Evolutionary conservation across 2,888 invertebrate genomes (phyloP).

Genomic region (Lochmaea capreae): DNA sequence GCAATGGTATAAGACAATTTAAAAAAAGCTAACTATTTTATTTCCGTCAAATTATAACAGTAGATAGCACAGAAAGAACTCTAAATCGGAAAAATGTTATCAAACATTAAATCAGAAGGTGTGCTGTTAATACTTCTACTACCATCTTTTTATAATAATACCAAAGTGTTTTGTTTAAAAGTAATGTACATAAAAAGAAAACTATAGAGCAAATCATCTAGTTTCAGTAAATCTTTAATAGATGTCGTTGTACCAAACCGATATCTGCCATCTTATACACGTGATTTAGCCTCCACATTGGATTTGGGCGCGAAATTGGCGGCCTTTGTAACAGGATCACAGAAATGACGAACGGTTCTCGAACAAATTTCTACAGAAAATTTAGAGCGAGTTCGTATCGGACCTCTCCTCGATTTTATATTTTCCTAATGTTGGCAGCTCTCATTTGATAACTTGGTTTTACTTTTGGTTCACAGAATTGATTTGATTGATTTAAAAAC

Average conservation of each 20-base stretch:
- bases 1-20: too few species aligned
- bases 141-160: too few species aligned
- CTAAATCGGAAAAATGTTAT: too few species aligned
- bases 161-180: too few species aligned
- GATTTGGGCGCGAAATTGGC: slow-evolving; percentile 55
- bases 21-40: too few species aligned
- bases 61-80: too few species aligned
- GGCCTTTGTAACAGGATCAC: slow-evolving; percentile 49
- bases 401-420: slow-evolving; percentile 34
- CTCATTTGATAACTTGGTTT: slow-evolving; percentile 61
- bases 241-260: slow-evolving; percentile 16
- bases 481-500: background rate
- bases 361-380: slow-evolving; percentile 8
- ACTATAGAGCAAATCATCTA: background rate
- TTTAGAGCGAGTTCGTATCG: background rate
- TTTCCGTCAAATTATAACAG: too few species aligned
- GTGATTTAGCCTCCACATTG: slow-evolving; percentile 27
- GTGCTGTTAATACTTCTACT: too few species aligned
- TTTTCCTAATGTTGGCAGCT: slow-evolving; percentile 50
- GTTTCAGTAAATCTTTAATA: background rate
- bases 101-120: too few species aligned
- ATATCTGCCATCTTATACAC: slow-evolving; percentile 4
- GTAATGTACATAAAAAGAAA: too few species aligned
- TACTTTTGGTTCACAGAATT: background rate
- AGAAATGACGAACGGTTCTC: slow-evolving; percentile 37